Conservation (phyloP, 1,140 invertebrate species). For the Euschistus heros region DNA sequence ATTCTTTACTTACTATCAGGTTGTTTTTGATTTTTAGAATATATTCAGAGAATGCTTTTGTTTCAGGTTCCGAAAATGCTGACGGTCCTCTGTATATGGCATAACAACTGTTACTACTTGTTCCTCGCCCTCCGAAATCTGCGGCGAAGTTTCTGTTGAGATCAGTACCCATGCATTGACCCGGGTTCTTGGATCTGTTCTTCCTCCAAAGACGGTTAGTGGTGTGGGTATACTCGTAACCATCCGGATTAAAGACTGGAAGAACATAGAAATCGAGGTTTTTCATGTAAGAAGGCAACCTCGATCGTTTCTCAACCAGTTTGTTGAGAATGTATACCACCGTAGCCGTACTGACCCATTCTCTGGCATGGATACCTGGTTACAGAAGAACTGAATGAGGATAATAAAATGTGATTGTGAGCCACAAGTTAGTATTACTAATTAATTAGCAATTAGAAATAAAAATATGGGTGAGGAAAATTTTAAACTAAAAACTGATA, state of each 20-base stretch:
- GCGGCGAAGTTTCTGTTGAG: conserved; percentile 60
- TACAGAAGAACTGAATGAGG: background rate
- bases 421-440: too few relatives aligned
- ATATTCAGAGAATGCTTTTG: too few relatives aligned
- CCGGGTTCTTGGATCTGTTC: conserved; percentile 43
- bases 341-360: conserved; percentile 70
- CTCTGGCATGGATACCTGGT: conserved; percentile 53
- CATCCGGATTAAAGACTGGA: conserved; percentile 51
- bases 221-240: conserved; percentile 51
- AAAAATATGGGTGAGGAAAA: too few relatives aligned
- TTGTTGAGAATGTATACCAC: conserved; percentile 57
- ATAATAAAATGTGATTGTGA: too few relatives aligned
- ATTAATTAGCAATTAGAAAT: too few relatives aligned
- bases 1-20: conserved; percentile 49
- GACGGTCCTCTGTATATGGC: conserved; percentile 64
- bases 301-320: conserved; percentile 60
- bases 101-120: conserved; percentile 60
- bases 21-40: too few relatives aligned
- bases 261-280: conserved; percentile 46
- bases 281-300: conserved; percentile 54
- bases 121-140: conserved; percentile 54
- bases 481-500: too few relatives aligned
- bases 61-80: conserved; percentile 42
- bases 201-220: conserved; percentile 73
- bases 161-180: conserved; percentile 43